These are phyloP conservation scores for Habropoda laboriosa DNA, from an alignment of 1,140 invertebrate species.

Conservation along the genomic window DNA sequence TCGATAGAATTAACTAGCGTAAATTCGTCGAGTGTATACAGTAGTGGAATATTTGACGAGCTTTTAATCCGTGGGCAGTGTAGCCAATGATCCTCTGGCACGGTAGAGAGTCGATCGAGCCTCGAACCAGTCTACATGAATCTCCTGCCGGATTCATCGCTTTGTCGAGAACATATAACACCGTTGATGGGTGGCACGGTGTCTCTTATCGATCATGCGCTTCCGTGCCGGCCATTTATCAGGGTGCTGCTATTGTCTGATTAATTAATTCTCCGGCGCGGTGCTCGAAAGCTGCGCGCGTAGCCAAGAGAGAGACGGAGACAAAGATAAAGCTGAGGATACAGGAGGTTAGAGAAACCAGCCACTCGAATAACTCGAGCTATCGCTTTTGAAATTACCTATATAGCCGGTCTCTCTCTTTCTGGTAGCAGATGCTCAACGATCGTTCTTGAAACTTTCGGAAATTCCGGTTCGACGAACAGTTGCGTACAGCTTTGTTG, in stretches of 20 bases:
- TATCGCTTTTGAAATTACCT: constrained; percentile 41
- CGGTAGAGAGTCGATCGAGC: neutral
- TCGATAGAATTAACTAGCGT: neutral
- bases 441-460: constrained; percentile 28
- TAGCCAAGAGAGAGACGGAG: neutral
- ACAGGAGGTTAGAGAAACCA: neutral
- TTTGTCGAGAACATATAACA: neutral
- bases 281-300: neutral
- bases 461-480: neutral
- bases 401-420: no score
- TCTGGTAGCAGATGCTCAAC: constrained; percentile 44
- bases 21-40: neutral
- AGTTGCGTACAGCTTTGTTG: neutral
- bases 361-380: constrained; percentile 5
- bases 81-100: neutral
- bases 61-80: neutral
- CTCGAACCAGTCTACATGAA: neutral
- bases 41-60: neutral
- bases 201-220: constrained; percentile 41
- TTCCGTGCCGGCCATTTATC: constrained; percentile 48
- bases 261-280: constrained; percentile 50
- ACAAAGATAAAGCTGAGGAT: constrained; percentile 1
- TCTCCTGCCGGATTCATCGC: neutral
- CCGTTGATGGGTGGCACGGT: constrained; percentile 7
- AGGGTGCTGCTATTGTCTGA: constrained; percentile 28